phyloP scores from a whole-genome alignment of 2,797 vertebrate species.

The Xiphophorus birchmanni region DNA sequence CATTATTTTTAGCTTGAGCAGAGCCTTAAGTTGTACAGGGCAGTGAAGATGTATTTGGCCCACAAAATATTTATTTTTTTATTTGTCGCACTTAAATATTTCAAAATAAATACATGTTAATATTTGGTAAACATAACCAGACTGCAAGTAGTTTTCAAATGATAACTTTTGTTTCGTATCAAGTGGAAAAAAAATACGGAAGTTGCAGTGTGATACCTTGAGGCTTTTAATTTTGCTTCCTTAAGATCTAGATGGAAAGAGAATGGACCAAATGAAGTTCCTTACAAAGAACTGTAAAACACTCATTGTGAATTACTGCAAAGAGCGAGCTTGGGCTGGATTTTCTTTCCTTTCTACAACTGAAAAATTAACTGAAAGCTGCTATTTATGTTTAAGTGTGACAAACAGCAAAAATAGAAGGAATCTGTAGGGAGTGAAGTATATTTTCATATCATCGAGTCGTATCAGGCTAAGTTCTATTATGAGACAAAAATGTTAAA shows the following conservation, averaged over 20 bases:
- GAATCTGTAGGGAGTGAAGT: not conserved
- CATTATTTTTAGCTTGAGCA: slow-evolving; percentile 31
- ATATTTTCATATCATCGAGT: not conserved
- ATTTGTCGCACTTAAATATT: not conserved
- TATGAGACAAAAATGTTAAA: slow-evolving; percentile 23
- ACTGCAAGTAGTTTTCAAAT: not conserved
- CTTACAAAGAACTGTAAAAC: not conserved
- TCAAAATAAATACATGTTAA: not conserved
- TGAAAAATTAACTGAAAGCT: not conserved
- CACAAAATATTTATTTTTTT: not conserved
- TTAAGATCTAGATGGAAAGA: not conserved
- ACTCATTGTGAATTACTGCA: not conserved
- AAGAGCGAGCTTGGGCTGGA: not conserved
- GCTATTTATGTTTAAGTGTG: not conserved
- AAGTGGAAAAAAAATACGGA: not conserved
- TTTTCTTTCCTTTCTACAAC: not conserved
- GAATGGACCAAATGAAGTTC: not conserved
- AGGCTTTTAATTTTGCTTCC: too few species aligned
- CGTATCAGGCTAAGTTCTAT: slow-evolving; percentile 7
- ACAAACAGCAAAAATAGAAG: not conserved
- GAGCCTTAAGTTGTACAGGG: not conserved
- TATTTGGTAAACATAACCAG: not conserved
- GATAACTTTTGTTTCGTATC: not conserved
- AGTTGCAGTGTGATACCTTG: too few species aligned
- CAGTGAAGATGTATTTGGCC: not conserved